phyloP scores from a whole-genome alignment of 2,888 invertebrate species.

The Theretra japonica region DNA sequence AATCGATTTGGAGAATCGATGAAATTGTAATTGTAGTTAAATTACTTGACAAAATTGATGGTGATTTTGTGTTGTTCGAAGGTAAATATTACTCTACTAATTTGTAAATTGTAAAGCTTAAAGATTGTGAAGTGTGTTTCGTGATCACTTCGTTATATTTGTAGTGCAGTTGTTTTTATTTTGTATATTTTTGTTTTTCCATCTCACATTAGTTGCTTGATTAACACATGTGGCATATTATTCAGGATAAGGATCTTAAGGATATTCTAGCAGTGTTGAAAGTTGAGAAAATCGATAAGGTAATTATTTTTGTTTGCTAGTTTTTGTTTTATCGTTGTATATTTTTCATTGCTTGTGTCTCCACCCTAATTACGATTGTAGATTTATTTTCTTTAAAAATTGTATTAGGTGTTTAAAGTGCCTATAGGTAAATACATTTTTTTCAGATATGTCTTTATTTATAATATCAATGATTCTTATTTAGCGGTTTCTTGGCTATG shows the following conservation, averaged over 20 bases:
- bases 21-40: background rate
- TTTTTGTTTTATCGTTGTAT: conserved; percentile 34
- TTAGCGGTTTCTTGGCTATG: background rate
- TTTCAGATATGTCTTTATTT: background rate
- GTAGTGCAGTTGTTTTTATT: conserved; percentile 19
- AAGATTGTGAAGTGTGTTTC: background rate
- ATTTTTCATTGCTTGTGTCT: conserved; percentile 31
- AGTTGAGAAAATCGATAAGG: conserved; percentile 83
- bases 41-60: background rate
- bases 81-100: conserved; percentile 7
- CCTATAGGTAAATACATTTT: background rate
- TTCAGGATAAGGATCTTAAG: conserved; percentile 79
- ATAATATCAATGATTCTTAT: no score
- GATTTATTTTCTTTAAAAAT: background rate
- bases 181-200: conserved; percentile 27
- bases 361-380: conserved; percentile 33
- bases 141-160: background rate
- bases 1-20: background rate
- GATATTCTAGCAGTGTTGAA: conserved; percentile 84
- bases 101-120: background rate
- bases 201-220: conserved; percentile 60
- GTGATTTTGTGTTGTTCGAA: background rate
- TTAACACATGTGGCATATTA: conserved; percentile 67
- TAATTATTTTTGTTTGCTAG: conserved; percentile 49
- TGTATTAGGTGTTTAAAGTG: background rate